Evolutionary conservation across 2,797 vertebrate genomes (phyloP), one percentile per base, ranked within the genome.

Genomic region (Delichon dasypus): DNA sequence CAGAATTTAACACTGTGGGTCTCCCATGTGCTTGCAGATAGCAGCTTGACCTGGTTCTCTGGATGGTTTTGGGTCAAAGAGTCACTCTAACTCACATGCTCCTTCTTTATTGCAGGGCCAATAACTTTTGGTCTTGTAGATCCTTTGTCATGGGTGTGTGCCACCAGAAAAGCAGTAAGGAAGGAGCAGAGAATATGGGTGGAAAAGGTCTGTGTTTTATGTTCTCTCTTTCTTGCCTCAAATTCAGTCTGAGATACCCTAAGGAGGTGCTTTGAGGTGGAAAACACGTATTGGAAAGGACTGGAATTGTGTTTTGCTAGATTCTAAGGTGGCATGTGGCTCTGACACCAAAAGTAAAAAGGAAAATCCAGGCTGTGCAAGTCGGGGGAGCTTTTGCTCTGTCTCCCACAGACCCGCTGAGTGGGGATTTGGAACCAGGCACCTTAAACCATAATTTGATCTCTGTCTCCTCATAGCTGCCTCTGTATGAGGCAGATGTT

Each of bases 281-380:
- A 54, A 72, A 72, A 40, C 12, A 7, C 8, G 11, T 45, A 29
- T 30, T 73, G 17, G 32, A 68, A 45, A 61, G 18, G 18, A 45
- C 45, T 67, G 42, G 29, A 32, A 64, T 16, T 21, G 4, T 58
- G 18, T 70, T 73, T 67, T 66, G 13, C 34, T 76, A 44, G 34
- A 34, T 32, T 11, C 3, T 13, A 55, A 64, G 30, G 22, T 51
- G 48, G 7, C 25, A n/a, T 40, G 13, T 44, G 23, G 32, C 18
- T 88, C 42, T 84, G 29, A 6, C n/a, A 73, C 25, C 0, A 0
- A 40, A 82, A 83, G 23, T 2, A 30, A 27, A 48, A 61, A 40
- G 48, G 30, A 16, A 5, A 2, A 0, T 3, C 1, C 19, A 19
- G 10, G 4, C 44, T 83, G 15, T 66, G 19, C 19, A 66, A 44